Percentiles rank a stretch among this genome's conserved stretches.
Evolutionary conservation across 2,888 invertebrate genomes (phyloP).

Genomic region (Hirtodrosophila alboralis): DNA sequence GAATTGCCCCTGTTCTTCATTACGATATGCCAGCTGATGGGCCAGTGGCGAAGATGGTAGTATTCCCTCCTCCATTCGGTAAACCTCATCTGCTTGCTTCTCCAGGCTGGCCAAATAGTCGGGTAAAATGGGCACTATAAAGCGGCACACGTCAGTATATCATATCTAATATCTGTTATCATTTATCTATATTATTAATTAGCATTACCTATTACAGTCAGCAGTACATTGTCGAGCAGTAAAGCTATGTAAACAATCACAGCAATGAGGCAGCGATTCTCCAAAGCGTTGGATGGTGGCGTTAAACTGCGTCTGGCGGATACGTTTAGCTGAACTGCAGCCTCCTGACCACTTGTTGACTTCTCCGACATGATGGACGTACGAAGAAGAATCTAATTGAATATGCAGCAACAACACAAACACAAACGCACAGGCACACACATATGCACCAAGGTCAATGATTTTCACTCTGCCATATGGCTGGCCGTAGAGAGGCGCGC

Average conservation of each 20-base stretch:
- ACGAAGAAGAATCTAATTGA: constrained; percentile 27
- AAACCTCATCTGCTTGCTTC: constrained; percentile 63
- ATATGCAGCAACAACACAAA: constrained; percentile 21
- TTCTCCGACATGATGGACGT: constrained; percentile 48
- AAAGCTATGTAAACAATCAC: constrained; percentile 89
- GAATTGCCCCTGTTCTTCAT: constrained; percentile 53
- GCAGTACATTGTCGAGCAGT: constrained; percentile 92
- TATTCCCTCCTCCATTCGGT: constrained; percentile 24
- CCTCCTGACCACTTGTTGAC: constrained; percentile 44
- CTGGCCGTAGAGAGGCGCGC: constrained; percentile 54
- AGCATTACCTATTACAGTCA: constrained; percentile 93
- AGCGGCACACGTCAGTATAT: constrained; percentile 13
- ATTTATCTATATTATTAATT: constrained; percentile 19
- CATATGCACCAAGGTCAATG: constrained; percentile 1
- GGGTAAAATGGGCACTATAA: constrained; percentile 92
- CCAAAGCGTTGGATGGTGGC: constrained; percentile 51
- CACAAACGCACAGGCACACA: constrained; percentile 4
- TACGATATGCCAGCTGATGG: constrained; percentile 79
- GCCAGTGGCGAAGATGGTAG: constrained; percentile 31
- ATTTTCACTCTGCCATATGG: constrained; percentile 66
- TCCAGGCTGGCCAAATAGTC: constrained; percentile 88
- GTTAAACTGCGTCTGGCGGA: constrained; percentile 47
- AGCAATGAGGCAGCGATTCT: constrained; percentile 83
- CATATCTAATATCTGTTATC: constrained; percentile 1
- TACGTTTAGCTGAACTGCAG: constrained; percentile 49